These are phyloP conservation scores for Drosophila santomea DNA, from an alignment of 1,140 invertebrate species.

Conservation along the genomic window DNA sequence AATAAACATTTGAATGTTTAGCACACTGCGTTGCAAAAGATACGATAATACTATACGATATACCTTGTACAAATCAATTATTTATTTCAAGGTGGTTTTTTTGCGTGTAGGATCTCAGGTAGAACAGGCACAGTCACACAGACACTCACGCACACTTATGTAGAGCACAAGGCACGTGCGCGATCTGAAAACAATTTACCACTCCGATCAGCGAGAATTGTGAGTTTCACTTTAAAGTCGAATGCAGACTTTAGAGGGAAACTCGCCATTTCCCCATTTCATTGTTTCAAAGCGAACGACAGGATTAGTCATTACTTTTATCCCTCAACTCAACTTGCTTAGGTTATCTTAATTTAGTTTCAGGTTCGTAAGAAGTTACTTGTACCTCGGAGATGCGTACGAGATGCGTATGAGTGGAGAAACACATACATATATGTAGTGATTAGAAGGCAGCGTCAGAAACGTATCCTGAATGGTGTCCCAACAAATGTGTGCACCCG, in stretches of 20 bases:
- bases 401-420: neutral
- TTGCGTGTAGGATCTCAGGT: constrained; percentile 1
- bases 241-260: constrained; percentile 38
- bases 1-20: no score
- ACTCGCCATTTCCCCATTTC: constrained; percentile 46
- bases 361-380: no score
- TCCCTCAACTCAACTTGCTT: no score
- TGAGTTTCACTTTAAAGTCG: no score
- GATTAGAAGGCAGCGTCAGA: no score
- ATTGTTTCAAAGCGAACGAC: constrained; percentile 20
- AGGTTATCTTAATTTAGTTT: neutral
- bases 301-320: no score
- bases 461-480: neutral
- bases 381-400: no score
- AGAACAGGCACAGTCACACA: neutral
- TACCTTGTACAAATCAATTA: neutral
- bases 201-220: constrained; percentile 10
- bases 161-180: constrained; percentile 35
- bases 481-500: neutral
- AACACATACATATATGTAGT: no score
- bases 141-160: constrained; percentile 21
- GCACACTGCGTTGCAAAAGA: no score
- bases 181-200: constrained; percentile 28
- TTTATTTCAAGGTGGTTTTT: neutral
- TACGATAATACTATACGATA: neutral